A percentile compares a stretch with the other conserved stretches of the same genome.
These are phyloP conservation scores for Watersipora subatra DNA, from an alignment of 1,140 invertebrate genomes.

Conservation along the genomic window DNA sequence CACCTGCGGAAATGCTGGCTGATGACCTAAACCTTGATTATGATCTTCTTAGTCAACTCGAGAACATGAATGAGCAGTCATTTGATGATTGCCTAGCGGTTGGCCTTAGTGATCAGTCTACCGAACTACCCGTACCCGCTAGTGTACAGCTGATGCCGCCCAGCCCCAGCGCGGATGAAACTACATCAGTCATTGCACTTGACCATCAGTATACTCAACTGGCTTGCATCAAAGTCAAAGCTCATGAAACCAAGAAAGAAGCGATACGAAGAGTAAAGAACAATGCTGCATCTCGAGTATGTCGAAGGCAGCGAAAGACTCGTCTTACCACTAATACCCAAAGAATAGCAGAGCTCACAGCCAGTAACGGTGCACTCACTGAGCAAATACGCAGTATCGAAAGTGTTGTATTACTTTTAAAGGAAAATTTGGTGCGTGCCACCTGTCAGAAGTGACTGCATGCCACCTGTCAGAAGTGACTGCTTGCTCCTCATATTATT, in stretches of 20 bases:
- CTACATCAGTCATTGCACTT: too few relatives aligned
- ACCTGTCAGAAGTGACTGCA: not conserved
- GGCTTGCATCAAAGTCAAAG: not conserved
- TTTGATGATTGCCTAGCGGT: too few relatives aligned
- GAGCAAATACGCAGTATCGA: not conserved
- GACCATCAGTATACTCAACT: not conserved
- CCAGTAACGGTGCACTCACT: not conserved
- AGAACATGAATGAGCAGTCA: too few relatives aligned
- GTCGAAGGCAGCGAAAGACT: not conserved
- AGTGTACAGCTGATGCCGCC: too few relatives aligned
- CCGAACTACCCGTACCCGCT: too few relatives aligned
- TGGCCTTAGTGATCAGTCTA: too few relatives aligned
- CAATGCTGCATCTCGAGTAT: not conserved
- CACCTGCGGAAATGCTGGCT: too few relatives aligned
- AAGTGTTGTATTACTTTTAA: not conserved
- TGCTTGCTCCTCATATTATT: too few relatives aligned
- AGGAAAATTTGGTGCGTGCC: not conserved
- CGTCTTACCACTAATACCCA: not conserved
- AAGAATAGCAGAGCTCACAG: not conserved
- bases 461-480: too few relatives aligned
- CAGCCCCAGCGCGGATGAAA: too few relatives aligned
- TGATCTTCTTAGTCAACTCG: too few relatives aligned
- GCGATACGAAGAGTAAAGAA: not conserved
- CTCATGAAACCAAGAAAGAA: not conserved
- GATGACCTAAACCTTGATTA: too few relatives aligned